Evolutionary conservation across 2,797 vertebrate genomes (phyloP).

Genomic region (Girardinus metallicus): DNA sequence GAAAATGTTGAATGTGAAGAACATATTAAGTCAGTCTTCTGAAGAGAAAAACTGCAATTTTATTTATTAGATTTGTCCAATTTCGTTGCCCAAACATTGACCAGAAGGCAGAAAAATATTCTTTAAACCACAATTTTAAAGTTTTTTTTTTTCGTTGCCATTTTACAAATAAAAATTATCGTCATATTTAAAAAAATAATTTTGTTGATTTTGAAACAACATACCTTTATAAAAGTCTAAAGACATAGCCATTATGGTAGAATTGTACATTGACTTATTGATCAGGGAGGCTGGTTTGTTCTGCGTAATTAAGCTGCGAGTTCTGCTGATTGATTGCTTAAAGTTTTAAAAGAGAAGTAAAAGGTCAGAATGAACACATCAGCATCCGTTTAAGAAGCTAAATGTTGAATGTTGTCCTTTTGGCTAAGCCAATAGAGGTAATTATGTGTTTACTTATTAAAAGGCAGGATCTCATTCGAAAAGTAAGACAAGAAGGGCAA

Average conservation of each 20-base stretch:
- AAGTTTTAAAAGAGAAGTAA: slow-evolving; percentile 45
- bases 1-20: neutral
- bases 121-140: neutral
- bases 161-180: neutral
- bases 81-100: neutral
- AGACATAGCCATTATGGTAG: slow-evolving; percentile 32
- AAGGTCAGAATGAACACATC: slow-evolving; percentile 47
- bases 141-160: neutral
- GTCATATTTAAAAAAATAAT: neutral
- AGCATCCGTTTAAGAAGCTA: neutral
- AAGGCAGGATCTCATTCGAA: neutral
- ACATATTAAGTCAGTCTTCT: neutral
- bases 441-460: slow-evolving; percentile 6
- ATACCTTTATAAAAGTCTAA: slow-evolving; percentile 5
- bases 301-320: slow-evolving; percentile 57
- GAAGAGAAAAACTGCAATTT: neutral
- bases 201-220: no score
- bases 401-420: neutral
- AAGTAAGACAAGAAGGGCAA: neutral
- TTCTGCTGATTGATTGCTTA: slow-evolving; percentile 53
- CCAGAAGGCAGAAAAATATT: neutral
- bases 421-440: neutral
- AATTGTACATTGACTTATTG: slow-evolving; percentile 60
- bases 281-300: slow-evolving; percentile 52
- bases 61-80: neutral